These are phyloP conservation scores for Bimastos eiseni DNA, from an alignment of 2,888 invertebrate species.

Conservation along the genomic window DNA sequence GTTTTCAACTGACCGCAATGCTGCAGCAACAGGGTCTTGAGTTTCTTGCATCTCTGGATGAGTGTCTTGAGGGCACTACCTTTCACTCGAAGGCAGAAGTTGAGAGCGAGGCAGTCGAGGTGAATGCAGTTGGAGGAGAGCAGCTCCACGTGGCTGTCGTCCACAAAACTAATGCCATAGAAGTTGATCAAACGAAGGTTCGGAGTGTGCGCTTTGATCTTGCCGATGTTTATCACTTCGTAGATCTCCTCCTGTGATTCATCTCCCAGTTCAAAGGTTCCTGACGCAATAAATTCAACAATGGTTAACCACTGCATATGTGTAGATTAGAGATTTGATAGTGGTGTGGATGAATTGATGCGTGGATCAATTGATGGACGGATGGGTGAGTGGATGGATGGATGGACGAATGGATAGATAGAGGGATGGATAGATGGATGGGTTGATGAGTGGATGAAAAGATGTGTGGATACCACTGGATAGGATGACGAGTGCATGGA, in stretches of 20 bases:
- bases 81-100: slow-evolving; percentile 94
- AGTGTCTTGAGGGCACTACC: slow-evolving; percentile 74
- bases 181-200: slow-evolving; percentile 74
- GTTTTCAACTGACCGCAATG: slow-evolving; percentile 70
- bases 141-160: slow-evolving; percentile 97
- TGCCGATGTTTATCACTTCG: slow-evolving; percentile 87
- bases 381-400: no score
- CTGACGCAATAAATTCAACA: slow-evolving; percentile 45
- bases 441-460: no score
- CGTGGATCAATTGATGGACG: no score
- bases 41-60: slow-evolving; percentile 64
- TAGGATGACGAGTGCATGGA: background rate
- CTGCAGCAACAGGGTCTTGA: slow-evolving; percentile 90
- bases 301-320: background rate
- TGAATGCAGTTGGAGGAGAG: slow-evolving; percentile 85
- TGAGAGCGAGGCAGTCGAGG: slow-evolving; percentile 93
- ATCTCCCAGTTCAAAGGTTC: slow-evolving; percentile 66
- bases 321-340: no score
- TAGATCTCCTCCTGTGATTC: slow-evolving; percentile 96
- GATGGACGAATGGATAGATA: no score
- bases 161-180: slow-evolving; percentile 96
- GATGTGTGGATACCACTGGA: background rate
- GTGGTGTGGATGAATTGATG: background rate
- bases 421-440: no score
- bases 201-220: slow-evolving; percentile 72